Evolutionary conservation across 2,113 vertebrate species (phyloP).

Genomic region (Fregata magnificens): DNA sequence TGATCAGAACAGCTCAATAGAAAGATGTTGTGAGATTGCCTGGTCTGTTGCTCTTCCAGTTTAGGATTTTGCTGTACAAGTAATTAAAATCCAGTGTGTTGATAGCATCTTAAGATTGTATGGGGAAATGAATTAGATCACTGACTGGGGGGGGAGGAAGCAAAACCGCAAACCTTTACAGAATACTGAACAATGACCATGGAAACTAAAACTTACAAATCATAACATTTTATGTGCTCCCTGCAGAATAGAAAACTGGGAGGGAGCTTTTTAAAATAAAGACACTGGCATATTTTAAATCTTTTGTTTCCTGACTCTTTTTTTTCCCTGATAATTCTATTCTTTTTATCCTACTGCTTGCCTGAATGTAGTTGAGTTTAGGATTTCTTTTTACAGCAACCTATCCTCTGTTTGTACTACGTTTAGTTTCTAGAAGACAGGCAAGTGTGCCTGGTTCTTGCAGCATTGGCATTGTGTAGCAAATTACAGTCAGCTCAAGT

Average conservation of each 20-base stretch:
- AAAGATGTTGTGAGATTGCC: background rate
- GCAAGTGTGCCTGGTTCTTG: background rate
- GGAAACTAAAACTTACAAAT: background rate
- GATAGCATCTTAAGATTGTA: background rate
- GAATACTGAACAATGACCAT: background rate
- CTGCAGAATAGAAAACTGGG: background rate
- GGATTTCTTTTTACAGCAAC: background rate
- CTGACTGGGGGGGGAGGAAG: too few species aligned
- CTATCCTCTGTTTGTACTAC: background rate
- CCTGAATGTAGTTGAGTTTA: background rate
- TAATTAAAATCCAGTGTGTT: background rate
- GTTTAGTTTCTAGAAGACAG: background rate
- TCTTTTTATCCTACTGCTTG: background rate
- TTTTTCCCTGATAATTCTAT: background rate
- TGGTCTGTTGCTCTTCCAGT: background rate
- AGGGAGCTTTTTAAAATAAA: background rate
- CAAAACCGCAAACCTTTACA: background rate
- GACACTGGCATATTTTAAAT: background rate
- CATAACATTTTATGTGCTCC: background rate
- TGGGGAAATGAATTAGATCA: background rate
- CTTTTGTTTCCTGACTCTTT: background rate
- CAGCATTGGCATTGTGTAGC: background rate
- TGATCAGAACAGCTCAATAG: background rate
- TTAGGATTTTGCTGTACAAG: background rate
- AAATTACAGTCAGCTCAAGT: background rate